Evolutionary conservation across 2,888 invertebrate genomes (phyloP), one percentile per base, ranked within the genome.

Genomic region (Rhopalosiphum nymphaeae): DNA sequence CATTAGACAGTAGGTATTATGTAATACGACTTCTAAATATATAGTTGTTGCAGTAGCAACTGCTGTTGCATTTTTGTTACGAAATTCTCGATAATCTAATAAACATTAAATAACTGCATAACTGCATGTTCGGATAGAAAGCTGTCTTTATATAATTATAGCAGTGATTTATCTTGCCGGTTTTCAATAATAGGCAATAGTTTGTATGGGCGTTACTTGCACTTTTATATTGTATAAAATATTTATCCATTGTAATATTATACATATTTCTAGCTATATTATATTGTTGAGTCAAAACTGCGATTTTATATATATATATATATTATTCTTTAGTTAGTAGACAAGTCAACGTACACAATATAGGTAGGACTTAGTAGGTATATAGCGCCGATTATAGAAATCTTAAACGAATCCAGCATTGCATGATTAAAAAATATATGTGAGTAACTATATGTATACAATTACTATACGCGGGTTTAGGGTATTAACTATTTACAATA

Each of bases 21-120:
- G 29, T 29, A 67, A 26, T 57, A 57, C 7, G 67, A n/a, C 36
- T 67, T 36, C 36, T 67, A 36, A 67, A 67, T n/a, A 67, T 67
- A 67, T 67, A n/a, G 67, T n/a, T 36, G 2, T 7, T 67, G 13
- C 16, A 67, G n/a, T 67, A 5, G 67, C n/a, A 67, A 67, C n/a
- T 16, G 67, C 16, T 67, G 67, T 67, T n/a, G 67, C 67, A 67
- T 67, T 67, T 61, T 67, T n/a, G 16, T 67, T 36, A 67, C 67
- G 67, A n/a, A 67, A 67, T 67, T 67, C 36, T 67, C 16, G 36
- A 67, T 67, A 36, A 13, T 67, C 5, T 67, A 67, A 67, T 67
- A 67, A n/a, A n/a, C n/a, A n/a, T n/a, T n/a, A n/a, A 67, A 67
- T 67, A 67, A 67, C 67, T 67, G 67, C 67, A 67, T 36, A 67